Evolutionary conservation across 2,888 invertebrate genomes (phyloP), one percentile per base, ranked within the genome.

Genomic region (Hecatera dysodea): DNA sequence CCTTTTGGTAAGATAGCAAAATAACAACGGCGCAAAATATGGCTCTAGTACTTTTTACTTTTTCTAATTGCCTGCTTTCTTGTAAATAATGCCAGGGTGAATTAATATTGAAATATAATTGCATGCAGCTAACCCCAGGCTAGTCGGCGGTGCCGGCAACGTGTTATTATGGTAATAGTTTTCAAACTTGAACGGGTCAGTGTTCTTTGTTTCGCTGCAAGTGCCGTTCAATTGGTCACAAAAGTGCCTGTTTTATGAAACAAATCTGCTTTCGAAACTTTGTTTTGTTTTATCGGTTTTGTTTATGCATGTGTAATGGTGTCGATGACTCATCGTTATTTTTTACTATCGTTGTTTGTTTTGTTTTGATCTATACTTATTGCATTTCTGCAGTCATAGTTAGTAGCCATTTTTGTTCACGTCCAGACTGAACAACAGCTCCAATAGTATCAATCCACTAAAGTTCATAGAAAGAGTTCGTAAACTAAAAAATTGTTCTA

Each of bases 151-250:
- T 69, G 80, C 82, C 74, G 79, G 86, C 86, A 91, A 89, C 90
- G 85, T 92, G 89, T 92, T 93, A 93, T 93, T 93, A 94, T 92
- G 93, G 89, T 92, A 94, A 93, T 93, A 90, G 88, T 91, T 91
- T 90, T 87, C 86, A 89, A 90, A 91, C 90, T 89, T 85, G 86
- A 87, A 89, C 89, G 83, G 90, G 90, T 89, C 91, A 89, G 83
- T 86, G 89, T 90, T 90, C 93, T 91, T 92, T 93, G 91, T 92
- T 92, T 89, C 89, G 80, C 74, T 89, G 87, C 89, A 89, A 90
- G 85, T 88, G 85, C 88, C 84, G 80, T 88, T 88, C 87, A 89
- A 90, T 88, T 89, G 88, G 79, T 78, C 80, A 80, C 85, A 87
- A 88, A 87, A 88, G 78, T 83, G 75, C 64, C 68, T 68, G 83